These are phyloP conservation scores for Corvus moneduloides DNA, from an alignment of 2,113 vertebrate species.

Conservation along the genomic window DNA sequence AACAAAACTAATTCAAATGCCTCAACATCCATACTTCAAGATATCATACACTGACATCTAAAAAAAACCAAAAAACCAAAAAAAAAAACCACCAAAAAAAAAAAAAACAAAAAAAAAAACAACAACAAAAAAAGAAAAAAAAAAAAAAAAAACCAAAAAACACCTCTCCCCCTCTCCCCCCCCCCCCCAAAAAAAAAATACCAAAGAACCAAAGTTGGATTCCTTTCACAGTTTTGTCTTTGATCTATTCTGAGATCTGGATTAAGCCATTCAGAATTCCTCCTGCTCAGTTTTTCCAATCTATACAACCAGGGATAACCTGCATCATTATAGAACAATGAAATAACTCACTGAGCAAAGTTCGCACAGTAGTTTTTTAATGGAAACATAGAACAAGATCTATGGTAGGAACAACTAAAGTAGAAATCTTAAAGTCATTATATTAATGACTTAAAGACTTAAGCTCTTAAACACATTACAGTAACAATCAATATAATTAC, in stretches of 20 bases:
- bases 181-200: not conserved
- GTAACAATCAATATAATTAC: not conserved
- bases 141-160: not conserved
- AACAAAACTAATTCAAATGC: not conserved
- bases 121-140: no score
- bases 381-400: not conserved
- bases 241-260: not conserved
- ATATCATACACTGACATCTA: not conserved
- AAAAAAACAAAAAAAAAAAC: not conserved
- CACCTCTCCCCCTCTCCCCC: no score
- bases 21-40: not conserved
- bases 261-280: not conserved
- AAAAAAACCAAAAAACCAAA: not conserved
- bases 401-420: not conserved
- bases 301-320: not conserved
- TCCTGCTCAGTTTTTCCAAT: not conserved
- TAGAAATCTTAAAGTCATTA: not conserved
- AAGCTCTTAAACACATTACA: not conserved
- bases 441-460: not conserved
- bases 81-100: no score
- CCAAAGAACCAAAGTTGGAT: not conserved
- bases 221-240: not conserved
- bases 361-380: not conserved
- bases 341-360: not conserved
- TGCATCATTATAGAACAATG: not conserved